These are phyloP conservation scores for Prinia subflava DNA, from an alignment of 2,113 vertebrate species.

Conservation along the genomic window DNA sequence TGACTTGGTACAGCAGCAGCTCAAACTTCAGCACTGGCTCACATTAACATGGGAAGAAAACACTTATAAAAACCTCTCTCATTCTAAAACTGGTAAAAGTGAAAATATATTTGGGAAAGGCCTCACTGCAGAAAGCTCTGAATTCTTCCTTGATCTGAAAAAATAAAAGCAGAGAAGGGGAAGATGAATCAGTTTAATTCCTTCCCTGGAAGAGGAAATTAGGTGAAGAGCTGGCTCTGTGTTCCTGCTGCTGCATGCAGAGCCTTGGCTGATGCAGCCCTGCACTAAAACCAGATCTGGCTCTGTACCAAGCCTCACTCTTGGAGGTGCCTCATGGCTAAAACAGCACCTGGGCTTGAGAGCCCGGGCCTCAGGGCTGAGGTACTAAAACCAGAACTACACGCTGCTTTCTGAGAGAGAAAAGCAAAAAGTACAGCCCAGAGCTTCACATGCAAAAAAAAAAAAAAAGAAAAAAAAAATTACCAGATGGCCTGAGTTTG, in stretches of 20 bases:
- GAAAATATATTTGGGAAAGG: neutral
- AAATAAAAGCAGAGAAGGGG: neutral
- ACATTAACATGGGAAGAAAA: neutral
- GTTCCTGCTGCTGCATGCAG: neutral
- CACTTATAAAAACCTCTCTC: neutral
- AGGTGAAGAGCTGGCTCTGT: neutral
- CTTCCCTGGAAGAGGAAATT: neutral
- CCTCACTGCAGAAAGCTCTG: neutral
- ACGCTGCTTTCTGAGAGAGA: neutral
- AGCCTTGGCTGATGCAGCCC: neutral
- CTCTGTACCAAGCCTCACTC: neutral
- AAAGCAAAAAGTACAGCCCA: neutral
- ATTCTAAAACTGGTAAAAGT: neutral
- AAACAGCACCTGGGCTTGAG: neutral
- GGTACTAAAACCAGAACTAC: neutral
- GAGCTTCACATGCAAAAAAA: neutral
- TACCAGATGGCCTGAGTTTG: neutral
- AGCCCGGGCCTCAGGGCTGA: neutral
- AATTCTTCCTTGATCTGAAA: slow-evolving; percentile 12
- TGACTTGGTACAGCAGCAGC: neutral
- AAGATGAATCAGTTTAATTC: neutral
- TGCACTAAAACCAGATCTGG: neutral
- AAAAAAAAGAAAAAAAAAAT: neutral
- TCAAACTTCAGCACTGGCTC: neutral
- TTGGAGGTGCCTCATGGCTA: neutral